Evolutionary conservation across 2,113 vertebrate species (phyloP), one percentile per base, ranked within the genome.

Genomic region (Fukomys damarensis): DNA sequence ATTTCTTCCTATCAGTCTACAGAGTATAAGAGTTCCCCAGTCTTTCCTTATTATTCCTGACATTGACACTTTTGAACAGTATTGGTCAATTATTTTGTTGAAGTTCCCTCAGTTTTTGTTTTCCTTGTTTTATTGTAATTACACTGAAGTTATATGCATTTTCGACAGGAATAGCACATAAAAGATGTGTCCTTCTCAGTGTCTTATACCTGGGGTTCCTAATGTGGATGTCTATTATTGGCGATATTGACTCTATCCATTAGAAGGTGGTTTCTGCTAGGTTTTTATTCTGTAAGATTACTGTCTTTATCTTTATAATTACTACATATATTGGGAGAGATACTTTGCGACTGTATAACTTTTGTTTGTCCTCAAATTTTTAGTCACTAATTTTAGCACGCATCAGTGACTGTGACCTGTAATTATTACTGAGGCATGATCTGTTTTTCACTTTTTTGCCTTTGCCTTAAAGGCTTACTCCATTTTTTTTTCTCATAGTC

Each of bases 201-300:
- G 24, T 7, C 11, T 66, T 4, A 43, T 24, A 65, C 65, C 24
- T 10, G 3, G 32, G 19, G 1, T 92, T 79, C 22, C 83, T 17
- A 79, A 82, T 54, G 30, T 24, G 58, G 32, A 19, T 43, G 90
- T 16, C 8, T 35, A 20, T 54, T 70, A n/a, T 2, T 70, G 32
- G 5, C 26, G 41, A 66, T 41, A 20, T 4, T 59, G 59, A 93
- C 17, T 3, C 8, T 93, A 56, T 43, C 24, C 41, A 54, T 46
- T 46, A 28, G 30, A 92, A 92, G 7, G 4, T 79, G 16, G 3
- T 43, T 96, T 96, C 41, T 77, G 24, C 24, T 74, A n/a, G 3
- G 65, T n/a, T 91, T 96, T 93, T 61, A 46, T 66, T n/a, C 43
- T 46, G 2, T 82, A 89, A 68, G 74, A 30, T 88, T 85, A 30